Base-by-base conservation (phyloP, 2,797 vertebrate genomes). In the Gephyroberyx darwinii region DNA sequence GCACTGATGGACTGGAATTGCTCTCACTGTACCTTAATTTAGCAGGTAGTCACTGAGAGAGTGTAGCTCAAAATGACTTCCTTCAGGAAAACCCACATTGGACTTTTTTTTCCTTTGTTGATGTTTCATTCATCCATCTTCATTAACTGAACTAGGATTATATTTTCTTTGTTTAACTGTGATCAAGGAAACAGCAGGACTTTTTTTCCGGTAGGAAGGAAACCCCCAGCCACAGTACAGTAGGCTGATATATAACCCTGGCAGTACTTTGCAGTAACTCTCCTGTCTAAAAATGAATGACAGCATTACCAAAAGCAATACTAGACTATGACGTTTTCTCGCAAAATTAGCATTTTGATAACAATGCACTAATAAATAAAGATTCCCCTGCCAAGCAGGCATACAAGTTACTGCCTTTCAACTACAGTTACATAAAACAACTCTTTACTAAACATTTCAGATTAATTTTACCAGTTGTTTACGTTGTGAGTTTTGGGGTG, bases 1-100 rank as follows among this genome's bases (percentile, higher is more conserved):
- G 86, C 87, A 90, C 88, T 82, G 77, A 87, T 78, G 41, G 71
- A 80, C 78, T 63, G 61, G 54, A 82, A 78, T 70, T 74, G 73
- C 74, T 69, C 71, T 75, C 77, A 71, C 75, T 75, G 68, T 65
- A 80, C 74, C 77, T 82, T 81, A 70, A 66, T n/a, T 73, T 50
- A 78, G 81, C 83, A 81, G 80, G 74, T 80, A 63, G 71, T 64
- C 71, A 58, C 82, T 74, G 78, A 83, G 35, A 65, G 65, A 78
- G 68, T 72, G 82, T 79, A 85, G 66, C 83, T 80, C 80, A 70
- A 74, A 20, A 75, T 1, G 47, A 82, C 55, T 80, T 80, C 70
- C 71, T 82, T 68, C 76, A 83, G 75, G 78, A 26, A 39, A 77
- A 64, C 48, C 16, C n/a, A 10, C 54, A 62, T 57, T 17, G 39